Evolutionary conservation across 1,140 invertebrate species (phyloP).

Genomic region (Polypedilum vanderplanki): DNA sequence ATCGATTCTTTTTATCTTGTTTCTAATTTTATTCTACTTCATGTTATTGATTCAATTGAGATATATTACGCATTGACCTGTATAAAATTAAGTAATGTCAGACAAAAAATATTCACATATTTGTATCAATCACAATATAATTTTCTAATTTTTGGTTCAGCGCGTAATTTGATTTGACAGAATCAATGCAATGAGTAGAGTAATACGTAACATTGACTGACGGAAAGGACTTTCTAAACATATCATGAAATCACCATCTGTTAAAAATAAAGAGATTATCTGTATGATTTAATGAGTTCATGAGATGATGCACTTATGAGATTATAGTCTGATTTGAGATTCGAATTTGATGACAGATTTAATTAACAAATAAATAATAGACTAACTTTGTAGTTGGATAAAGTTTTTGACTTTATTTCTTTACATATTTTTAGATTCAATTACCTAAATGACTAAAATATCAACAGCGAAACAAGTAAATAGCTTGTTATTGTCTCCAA

Average conservation of each 20-base stretch:
- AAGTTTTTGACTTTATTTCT: too few relatives aligned
- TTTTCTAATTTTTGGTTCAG: neutral
- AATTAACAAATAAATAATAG: too few relatives aligned
- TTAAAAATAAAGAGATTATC: neutral
- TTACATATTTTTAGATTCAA: too few relatives aligned
- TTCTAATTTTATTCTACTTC: too few relatives aligned
- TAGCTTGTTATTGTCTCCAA: too few relatives aligned
- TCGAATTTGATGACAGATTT: too few relatives aligned
- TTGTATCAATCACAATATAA: neutral
- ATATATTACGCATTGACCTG: neutral
- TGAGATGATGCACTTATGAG: conserved; percentile 4
- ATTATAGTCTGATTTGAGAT: neutral
- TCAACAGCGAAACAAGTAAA: too few relatives aligned
- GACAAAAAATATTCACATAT: neutral
- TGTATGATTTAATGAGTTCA: neutral
- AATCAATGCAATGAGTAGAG: neutral
- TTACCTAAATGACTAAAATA: too few relatives aligned
- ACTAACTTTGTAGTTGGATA: too few relatives aligned
- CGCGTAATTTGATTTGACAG: conserved; percentile 4
- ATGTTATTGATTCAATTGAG: too few relatives aligned
- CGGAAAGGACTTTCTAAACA: neutral
- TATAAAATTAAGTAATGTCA: neutral
- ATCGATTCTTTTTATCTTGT: too few relatives aligned
- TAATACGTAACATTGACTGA: neutral
- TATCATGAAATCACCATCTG: conserved; percentile 4